phyloP scores from a whole-genome alignment of 2,113 vertebrate species.

The Tenebrosternarchus preto region DNA sequence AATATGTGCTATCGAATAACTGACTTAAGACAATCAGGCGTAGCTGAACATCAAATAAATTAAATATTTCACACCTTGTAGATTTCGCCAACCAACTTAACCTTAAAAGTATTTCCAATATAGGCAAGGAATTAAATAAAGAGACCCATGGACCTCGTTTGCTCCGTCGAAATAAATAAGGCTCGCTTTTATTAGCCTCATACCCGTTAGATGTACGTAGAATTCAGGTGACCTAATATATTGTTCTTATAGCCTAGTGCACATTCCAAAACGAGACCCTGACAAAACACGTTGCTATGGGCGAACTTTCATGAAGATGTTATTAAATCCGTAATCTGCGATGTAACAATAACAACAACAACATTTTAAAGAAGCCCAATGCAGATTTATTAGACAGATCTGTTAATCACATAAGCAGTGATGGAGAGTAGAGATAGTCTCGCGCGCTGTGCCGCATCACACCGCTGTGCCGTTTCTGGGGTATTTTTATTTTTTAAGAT shows the following conservation, averaged over 20 bases:
- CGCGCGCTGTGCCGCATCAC: constrained; percentile 1
- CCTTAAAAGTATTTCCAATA: background rate
- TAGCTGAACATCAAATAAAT: background rate
- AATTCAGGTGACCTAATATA: too few relatives aligned
- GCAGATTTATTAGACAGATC: constrained; percentile 34
- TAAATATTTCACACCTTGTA: background rate
- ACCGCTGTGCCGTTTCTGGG: too few relatives aligned
- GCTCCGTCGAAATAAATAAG: background rate
- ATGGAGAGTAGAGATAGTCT: constrained; percentile 21
- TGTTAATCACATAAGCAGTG: constrained; percentile 61
- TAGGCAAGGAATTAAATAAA: background rate
- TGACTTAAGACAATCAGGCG: background rate
- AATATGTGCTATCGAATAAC: constrained; percentile 23
- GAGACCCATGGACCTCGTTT: background rate
- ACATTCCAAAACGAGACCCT: too few relatives aligned
- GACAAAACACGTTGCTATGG: too few relatives aligned
- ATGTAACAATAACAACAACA: background rate
- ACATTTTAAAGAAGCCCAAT: background rate
- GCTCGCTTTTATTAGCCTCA: background rate
- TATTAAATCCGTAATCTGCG: background rate
- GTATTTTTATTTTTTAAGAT: too few relatives aligned
- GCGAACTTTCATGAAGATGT: too few relatives aligned
- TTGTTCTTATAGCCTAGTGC: too few relatives aligned
- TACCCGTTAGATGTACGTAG: background rate
- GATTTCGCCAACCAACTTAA: too few relatives aligned